phyloP scores from a whole-genome alignment of 1,140 invertebrate species.

The Palaemon carinicauda region DNA sequence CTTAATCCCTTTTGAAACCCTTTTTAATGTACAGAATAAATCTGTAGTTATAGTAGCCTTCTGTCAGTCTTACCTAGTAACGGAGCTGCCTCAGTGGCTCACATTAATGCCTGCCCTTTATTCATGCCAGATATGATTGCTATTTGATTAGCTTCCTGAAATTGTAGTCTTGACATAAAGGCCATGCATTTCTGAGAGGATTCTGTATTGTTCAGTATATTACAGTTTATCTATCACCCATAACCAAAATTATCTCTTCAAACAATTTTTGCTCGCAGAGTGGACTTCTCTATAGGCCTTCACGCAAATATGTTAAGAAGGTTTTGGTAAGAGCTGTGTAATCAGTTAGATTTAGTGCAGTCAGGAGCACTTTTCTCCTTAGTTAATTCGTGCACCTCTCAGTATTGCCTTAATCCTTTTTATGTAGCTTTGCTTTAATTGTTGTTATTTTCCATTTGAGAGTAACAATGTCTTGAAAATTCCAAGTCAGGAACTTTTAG shows the following conservation, averaged over 20 bases:
- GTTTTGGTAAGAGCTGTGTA: slow-evolving; percentile 42
- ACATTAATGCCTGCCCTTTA: too few relatives aligned
- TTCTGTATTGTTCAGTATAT: not conserved
- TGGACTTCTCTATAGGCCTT: slow-evolving; percentile 4
- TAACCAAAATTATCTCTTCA: not conserved
- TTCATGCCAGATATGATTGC: not conserved
- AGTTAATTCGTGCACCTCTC: not conserved
- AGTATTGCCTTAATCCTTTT: not conserved
- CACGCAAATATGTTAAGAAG: slow-evolving; percentile 48
- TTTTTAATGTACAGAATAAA: too few relatives aligned
- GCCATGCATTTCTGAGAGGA: slow-evolving; percentile 1
- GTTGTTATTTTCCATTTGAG: not conserved
- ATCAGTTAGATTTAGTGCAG: not conserved
- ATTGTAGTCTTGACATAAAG: not conserved
- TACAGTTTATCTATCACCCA: not conserved
- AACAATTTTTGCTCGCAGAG: slow-evolving; percentile 30
- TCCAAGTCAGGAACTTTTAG: too few relatives aligned
- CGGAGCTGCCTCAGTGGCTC: too few relatives aligned
- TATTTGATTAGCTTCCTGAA: not conserved
- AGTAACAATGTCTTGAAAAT: too few relatives aligned
- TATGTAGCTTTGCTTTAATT: not conserved
- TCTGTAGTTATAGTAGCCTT: too few relatives aligned
- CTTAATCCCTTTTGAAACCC: not conserved
- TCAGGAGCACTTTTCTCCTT: not conserved
- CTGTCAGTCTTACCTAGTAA: too few relatives aligned